Evolutionary conservation across 2,797 vertebrate genomes (phyloP), one percentile per base, ranked within the genome.

Genomic region (Acropternis orthonyx): DNA sequence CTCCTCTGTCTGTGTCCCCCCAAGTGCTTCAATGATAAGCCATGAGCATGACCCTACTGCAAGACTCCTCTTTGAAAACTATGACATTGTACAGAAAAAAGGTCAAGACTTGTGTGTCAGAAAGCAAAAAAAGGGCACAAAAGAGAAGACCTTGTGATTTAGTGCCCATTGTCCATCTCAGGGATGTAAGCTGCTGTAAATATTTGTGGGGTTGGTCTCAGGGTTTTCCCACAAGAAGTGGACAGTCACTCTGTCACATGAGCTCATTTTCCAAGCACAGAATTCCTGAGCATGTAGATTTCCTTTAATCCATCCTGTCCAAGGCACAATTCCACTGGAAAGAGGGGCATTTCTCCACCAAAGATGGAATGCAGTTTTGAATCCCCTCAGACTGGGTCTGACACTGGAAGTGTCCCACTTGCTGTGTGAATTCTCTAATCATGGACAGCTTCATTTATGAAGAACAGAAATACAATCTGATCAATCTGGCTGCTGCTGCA

Each of bases 171-270:
- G 14, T 18, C 20, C 71, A 7, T 49, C 19, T 80, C 51, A 27
- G 55, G 24, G 28, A 10, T 17, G 28, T 32, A 36, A 77, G 14
- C 22, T 52, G 10, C 22, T 69, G 24, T 44, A 7, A 48, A 61
- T 16, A 19, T n/a, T 52, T 48, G 24, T 52, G 16, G 14, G 14
- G 18, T 19, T 63, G 11, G 12, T 26, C 32, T 76, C n/a, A 34
- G 36, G 6, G 13, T 48, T 28, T n/a, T 89, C 37, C 27, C 69
- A 52, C 17, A 41, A n/a, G 46, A 68, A 52, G 6, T 13, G 28
- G 8, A 27, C 13, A 51, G 14, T 32, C 48, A 66, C 20, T 14
- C 28, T 39, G 34, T 19, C 51, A 39, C 1, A 2, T 0, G 2
- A 74, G 7, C 37, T 69, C 34, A 48, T 37, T 73, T 77, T 41